Percentiles rank a stretch among this genome's conserved stretches.
phyloP scores from a whole-genome alignment of 2,113 vertebrate species.

The Cervus canadensis region DNA sequence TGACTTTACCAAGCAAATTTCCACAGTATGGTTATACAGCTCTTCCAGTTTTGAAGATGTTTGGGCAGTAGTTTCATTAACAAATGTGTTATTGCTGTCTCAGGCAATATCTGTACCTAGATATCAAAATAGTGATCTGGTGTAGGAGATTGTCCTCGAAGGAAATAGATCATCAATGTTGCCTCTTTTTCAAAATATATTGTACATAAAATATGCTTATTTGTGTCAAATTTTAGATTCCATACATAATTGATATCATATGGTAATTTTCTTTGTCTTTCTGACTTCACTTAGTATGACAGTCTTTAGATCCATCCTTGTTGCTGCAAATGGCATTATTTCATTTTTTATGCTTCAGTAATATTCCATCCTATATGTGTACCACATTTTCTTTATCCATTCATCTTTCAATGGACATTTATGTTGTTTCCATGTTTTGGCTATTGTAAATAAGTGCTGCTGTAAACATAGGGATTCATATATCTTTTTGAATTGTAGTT shows the following conservation, averaged over 20 bases:
- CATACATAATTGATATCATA: background rate
- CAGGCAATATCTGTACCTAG: background rate
- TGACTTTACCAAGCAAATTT: background rate
- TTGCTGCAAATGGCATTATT: background rate
- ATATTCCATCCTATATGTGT: background rate
- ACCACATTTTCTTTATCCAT: background rate
- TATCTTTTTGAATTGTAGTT: background rate
- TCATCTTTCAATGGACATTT: background rate
- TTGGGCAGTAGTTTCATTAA: background rate
- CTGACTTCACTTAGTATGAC: background rate
- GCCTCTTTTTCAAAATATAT: background rate
- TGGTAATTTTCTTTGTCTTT: background rate
- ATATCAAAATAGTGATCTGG: background rate
- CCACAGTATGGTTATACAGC: background rate
- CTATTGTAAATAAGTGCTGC: background rate
- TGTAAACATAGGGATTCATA: background rate
- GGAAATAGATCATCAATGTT: background rate
- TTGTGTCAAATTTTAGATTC: background rate
- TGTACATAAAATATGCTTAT: background rate
- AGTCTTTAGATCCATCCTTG: background rate
- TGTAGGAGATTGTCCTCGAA: background rate
- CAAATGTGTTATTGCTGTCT: background rate
- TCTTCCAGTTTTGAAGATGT: background rate
- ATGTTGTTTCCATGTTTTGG: background rate
- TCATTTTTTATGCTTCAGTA: background rate